phyloP scores from a whole-genome alignment of 2,888 invertebrate genomes.

The Drosophila nr. perissopoda region DNA sequence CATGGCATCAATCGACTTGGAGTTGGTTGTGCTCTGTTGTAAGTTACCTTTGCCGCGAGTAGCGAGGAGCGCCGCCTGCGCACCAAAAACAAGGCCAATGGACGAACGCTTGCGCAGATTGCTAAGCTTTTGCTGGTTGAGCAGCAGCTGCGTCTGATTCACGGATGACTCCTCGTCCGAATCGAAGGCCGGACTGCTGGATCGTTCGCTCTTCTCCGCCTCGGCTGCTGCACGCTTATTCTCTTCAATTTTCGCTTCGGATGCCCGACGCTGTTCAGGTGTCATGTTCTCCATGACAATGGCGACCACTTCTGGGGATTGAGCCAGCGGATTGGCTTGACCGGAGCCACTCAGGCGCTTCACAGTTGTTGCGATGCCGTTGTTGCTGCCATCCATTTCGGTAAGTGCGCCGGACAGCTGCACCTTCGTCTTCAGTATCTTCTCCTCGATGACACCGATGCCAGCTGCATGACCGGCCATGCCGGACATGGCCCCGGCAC shows the following conservation, averaged over 20 bases:
- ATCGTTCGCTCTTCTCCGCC: slow-evolving; percentile 91
- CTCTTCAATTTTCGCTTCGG: slow-evolving; percentile 75
- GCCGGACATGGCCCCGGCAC: slow-evolving; percentile 95
- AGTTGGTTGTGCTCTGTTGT: slow-evolving; percentile 77
- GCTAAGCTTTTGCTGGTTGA: slow-evolving; percentile 80
- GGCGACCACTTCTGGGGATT: slow-evolving; percentile 73
- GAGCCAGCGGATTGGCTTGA: slow-evolving; percentile 79
- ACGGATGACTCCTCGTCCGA: slow-evolving; percentile 95
- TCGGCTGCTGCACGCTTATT: slow-evolving; percentile 83
- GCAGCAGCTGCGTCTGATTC: slow-evolving; percentile 85
- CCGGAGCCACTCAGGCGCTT: slow-evolving; percentile 77
- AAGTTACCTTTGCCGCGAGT: slow-evolving; percentile 84
- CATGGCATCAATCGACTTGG: slow-evolving; percentile 82
- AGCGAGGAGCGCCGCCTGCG: slow-evolving; percentile 84
- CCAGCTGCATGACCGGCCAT: slow-evolving; percentile 95
- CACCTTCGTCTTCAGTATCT: slow-evolving; percentile 79
- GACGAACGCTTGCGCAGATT: slow-evolving; percentile 84
- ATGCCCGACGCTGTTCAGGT: slow-evolving; percentile 75
- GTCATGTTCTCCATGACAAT: slow-evolving; percentile 64
- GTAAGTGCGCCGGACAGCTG: slow-evolving; percentile 61
- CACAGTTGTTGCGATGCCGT: slow-evolving; percentile 80
- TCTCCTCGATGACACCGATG: slow-evolving; percentile 91
- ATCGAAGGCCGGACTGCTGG: slow-evolving; percentile 97
- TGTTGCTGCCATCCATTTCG: slow-evolving; percentile 56
- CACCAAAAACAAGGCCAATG: slow-evolving; percentile 84